A percentile compares a stretch with the other conserved stretches of the same genome.
Conservation (phyloP, 2,113 vertebrate species). For the Clarias macrocephalus region DNA sequence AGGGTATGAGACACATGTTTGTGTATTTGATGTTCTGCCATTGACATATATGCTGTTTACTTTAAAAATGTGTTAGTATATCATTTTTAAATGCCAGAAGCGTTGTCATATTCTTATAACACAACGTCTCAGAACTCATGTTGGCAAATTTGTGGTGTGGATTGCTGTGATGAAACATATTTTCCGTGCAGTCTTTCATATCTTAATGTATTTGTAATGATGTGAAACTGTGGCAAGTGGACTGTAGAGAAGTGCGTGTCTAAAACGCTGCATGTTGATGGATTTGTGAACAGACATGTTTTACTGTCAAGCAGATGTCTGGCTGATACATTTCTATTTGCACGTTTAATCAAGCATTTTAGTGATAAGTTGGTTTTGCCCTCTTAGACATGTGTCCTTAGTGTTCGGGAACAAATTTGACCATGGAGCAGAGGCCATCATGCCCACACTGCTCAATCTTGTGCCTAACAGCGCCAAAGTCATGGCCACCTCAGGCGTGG, state of each 20-base stretch:
- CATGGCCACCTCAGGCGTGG: slow-evolving; percentile 96
- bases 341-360: slow-evolving; percentile 14
- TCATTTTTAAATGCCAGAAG: not conserved
- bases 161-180: slow-evolving; percentile 21
- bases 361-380: not conserved
- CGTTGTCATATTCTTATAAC: not conserved
- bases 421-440: slow-evolving; percentile 93
- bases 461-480: slow-evolving; percentile 99
- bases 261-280: slow-evolving; percentile 57
- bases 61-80: not conserved
- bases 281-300: slow-evolving; percentile 51
- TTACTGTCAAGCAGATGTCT: slow-evolving; percentile 37
- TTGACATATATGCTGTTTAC: not conserved
- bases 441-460: slow-evolving; percentile 98
- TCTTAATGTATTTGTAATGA: slow-evolving; percentile 60
- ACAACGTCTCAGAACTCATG: not conserved
- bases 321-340: slow-evolving; percentile 39
- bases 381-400: slow-evolving; percentile 84
- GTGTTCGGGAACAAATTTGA: slow-evolving; percentile 95
- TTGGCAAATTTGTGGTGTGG: not conserved
- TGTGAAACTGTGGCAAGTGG: slow-evolving; percentile 55
- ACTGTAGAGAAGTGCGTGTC: not conserved
- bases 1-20: slow-evolving; percentile 74
- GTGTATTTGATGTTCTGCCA: not conserved
- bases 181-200: slow-evolving; percentile 44